Evolutionary conservation across 2,113 vertebrate species (phyloP).

Genomic region (Oenanthe melanoleuca): DNA sequence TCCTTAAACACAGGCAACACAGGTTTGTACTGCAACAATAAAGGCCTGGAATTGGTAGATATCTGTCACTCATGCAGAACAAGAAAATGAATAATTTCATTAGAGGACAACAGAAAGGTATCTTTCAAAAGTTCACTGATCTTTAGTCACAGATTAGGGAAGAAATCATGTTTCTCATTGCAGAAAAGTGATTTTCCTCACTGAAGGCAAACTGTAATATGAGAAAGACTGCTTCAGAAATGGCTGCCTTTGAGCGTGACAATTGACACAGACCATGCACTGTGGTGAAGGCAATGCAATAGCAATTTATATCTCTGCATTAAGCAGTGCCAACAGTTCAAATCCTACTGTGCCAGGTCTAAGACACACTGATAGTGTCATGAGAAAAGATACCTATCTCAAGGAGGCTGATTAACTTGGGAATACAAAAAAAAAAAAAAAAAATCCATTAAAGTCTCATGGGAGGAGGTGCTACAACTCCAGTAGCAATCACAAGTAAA

Average conservation of each 20-base stretch:
- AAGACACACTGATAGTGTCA: background rate
- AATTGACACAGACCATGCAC: background rate
- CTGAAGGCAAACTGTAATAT: background rate
- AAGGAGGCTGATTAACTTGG: background rate
- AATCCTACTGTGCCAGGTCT: background rate
- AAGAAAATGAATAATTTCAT: background rate
- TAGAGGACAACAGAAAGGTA: background rate
- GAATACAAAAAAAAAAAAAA: background rate
- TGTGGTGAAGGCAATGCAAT: accelerated
- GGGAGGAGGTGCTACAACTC: background rate
- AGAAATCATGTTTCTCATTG: background rate
- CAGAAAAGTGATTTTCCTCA: background rate
- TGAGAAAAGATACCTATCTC: background rate
- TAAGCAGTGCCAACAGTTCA: background rate
- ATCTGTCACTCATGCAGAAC: background rate
- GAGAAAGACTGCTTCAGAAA: background rate
- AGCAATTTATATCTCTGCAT: background rate
- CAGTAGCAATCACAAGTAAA: background rate
- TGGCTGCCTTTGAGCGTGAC: background rate
- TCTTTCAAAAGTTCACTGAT: background rate
- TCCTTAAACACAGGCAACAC: background rate
- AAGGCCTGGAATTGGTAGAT: background rate
- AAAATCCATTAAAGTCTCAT: background rate
- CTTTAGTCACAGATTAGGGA: background rate
- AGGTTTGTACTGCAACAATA: background rate